Percentiles rank a stretch among this genome's conserved stretches.
Conservation (phyloP, 2,797 vertebrate species). For the Coregonus ussuriensis region DNA sequence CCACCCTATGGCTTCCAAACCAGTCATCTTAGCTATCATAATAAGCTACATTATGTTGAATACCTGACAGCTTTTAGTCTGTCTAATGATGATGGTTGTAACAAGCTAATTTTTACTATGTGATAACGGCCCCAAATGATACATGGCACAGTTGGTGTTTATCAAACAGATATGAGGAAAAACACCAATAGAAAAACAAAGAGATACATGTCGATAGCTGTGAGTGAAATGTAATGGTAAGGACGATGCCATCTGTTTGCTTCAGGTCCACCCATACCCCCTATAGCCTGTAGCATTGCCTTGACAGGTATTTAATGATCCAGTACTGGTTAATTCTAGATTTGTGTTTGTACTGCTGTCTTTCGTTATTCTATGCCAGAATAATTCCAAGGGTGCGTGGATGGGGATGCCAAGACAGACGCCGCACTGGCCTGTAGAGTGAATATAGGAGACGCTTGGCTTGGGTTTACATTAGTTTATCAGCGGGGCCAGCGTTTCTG, state of each 20-base stretch:
- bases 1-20: neutral
- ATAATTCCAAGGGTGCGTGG: neutral
- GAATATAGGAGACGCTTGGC: neutral
- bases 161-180: neutral
- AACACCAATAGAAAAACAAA: neutral
- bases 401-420: neutral
- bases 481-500: neutral
- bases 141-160: neutral
- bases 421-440: slow-evolving; percentile 2
- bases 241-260: neutral
- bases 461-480: neutral
- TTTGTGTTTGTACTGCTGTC: neutral
- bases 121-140: neutral
- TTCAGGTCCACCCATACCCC: neutral
- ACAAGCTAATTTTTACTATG: neutral
- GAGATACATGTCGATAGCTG: neutral
- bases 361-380: neutral
- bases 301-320: neutral
- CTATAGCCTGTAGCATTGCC: neutral
- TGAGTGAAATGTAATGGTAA: neutral
- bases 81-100: neutral
- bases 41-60: neutral
- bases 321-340: neutral
- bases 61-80: neutral
- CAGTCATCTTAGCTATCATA: slow-evolving; percentile 1